phyloP scores from a whole-genome alignment of 2,797 vertebrate genomes.

The Lithobates sylvaticus region DNA sequence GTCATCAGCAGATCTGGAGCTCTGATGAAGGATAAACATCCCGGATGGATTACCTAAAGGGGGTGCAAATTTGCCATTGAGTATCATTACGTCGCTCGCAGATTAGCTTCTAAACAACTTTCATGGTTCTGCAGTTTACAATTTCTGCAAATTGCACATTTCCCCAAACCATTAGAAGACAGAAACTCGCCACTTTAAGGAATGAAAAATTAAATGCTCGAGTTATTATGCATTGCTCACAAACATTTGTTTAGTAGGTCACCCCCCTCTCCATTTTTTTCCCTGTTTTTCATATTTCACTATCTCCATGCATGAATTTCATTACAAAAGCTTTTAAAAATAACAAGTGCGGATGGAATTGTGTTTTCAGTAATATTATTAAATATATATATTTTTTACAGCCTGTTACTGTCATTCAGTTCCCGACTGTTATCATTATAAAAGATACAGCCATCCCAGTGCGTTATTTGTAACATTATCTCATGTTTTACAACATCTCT shows the following conservation, averaged over 20 bases:
- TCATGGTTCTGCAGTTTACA: conserved; percentile 37
- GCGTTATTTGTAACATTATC: conserved; percentile 91
- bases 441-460: conserved; percentile 87
- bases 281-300: conserved; percentile 64
- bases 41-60: conserved; percentile 64
- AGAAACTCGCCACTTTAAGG: conserved; percentile 33
- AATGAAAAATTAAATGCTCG: conserved; percentile 62
- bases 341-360: conserved; percentile 36
- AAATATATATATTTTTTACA: conserved; percentile 84
- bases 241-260: conserved; percentile 68
- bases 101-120: conserved; percentile 64
- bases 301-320: conserved; percentile 65
- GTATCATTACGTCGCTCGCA: conserved; percentile 63
- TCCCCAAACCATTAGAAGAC: conserved; percentile 48
- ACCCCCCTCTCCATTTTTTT: conserved; percentile 60
- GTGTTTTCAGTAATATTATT: conserved; percentile 71
- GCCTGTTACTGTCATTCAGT: conserved; percentile 83
- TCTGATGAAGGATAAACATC: conserved; percentile 36
- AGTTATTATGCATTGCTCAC: conserved; percentile 69
- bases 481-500: conserved; percentile 86
- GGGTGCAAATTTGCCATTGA: conserved; percentile 60
- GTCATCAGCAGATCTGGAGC: conserved; percentile 63
- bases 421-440: conserved; percentile 91
- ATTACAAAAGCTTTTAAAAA: conserved; percentile 69
- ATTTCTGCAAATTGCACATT: conserved; percentile 54